Percentiles rank a stretch among this genome's conserved stretches.
phyloP scores from a whole-genome alignment of 2,888 invertebrate genomes.

The Sisyra terminalis region DNA sequence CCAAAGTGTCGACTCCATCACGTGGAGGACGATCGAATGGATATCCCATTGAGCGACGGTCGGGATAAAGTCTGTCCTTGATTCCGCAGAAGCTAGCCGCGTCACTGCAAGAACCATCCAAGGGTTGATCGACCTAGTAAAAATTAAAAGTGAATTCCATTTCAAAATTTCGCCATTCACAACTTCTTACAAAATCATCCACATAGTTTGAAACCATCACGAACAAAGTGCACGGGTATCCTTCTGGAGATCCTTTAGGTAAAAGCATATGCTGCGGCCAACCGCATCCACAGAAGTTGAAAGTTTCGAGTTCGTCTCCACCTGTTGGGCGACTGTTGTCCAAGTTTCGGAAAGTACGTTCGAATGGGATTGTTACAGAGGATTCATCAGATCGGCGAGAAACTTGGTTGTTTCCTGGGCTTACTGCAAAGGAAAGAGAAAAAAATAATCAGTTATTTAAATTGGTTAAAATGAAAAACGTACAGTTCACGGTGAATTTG shows the following conservation, averaged over 20 bases:
- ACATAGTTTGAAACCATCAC: conserved; percentile 61
- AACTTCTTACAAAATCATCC: conserved; percentile 38
- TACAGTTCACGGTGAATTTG: conserved; percentile 46
- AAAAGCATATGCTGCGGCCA: conserved; percentile 74
- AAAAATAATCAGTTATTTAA: not conserved
- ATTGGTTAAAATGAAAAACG: conserved; percentile 24
- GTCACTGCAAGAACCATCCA: conserved; percentile 44
- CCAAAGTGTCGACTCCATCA: conserved; percentile 34
- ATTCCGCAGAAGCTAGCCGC: conserved; percentile 69
- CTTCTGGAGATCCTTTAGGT: conserved; percentile 51
- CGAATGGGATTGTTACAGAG: conserved; percentile 69
- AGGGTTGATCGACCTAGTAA: conserved; percentile 33
- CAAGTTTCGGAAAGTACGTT: conserved; percentile 59
- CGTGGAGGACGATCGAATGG: conserved; percentile 56
- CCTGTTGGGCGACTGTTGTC: conserved; percentile 41
- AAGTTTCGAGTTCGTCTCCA: conserved; percentile 33
- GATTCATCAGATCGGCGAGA: conserved; percentile 50
- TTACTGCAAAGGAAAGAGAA: conserved; percentile 29
- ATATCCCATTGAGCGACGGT: conserved; percentile 69
- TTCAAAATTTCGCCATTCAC: not conserved
- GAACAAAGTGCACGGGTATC: conserved; percentile 51
- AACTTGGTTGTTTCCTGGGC: conserved; percentile 48
- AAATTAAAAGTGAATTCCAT: conserved; percentile 4
- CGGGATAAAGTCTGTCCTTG: conserved; percentile 60
- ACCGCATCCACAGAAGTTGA: conserved; percentile 77